Conservation (phyloP, 2,797 vertebrate species). For the Anolis apletophallus region DNA sequence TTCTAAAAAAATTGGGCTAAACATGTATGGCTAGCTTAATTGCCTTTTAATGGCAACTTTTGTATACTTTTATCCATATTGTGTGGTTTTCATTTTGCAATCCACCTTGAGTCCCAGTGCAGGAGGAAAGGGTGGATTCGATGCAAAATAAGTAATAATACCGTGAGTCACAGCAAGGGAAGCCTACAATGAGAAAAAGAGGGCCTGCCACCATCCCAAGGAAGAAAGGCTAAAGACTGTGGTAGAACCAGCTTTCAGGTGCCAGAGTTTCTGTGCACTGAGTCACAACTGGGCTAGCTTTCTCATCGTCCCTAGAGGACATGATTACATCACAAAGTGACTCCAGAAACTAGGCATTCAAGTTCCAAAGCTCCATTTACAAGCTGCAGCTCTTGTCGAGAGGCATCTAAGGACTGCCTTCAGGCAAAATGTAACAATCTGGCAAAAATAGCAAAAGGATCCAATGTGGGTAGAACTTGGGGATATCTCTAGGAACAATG, state of each 20-base stretch:
- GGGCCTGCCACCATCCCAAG: neutral
- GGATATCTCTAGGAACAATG: conserved; percentile 28
- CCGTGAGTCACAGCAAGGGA: neutral
- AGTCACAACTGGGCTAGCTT: conserved; percentile 2
- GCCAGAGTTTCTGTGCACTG: neutral
- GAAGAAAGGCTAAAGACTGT: neutral
- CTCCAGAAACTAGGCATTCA: conserved; percentile 69
- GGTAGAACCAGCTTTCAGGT: conserved; percentile 9
- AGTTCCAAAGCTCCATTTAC: conserved; percentile 68
- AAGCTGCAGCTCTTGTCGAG: conserved; percentile 56
- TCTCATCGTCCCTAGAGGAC: conserved; percentile 28
- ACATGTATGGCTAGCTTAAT: no score
- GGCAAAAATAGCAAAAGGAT: conserved; percentile 58
- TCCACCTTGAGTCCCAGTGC: no score
- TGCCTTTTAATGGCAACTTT: no score
- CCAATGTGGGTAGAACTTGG: conserved; percentile 24
- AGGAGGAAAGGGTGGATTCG: neutral
- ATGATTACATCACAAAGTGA: conserved; percentile 39
- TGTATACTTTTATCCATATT: no score
- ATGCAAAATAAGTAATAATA: neutral
- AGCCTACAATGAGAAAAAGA: neutral
- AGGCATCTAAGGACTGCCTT: conserved; percentile 60
- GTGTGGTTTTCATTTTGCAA: no score
- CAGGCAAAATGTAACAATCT: conserved; percentile 57
- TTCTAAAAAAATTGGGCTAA: no score